Base-by-base conservation (phyloP, 2,113 vertebrate species). In the Ctenomys sociabilis region DNA sequence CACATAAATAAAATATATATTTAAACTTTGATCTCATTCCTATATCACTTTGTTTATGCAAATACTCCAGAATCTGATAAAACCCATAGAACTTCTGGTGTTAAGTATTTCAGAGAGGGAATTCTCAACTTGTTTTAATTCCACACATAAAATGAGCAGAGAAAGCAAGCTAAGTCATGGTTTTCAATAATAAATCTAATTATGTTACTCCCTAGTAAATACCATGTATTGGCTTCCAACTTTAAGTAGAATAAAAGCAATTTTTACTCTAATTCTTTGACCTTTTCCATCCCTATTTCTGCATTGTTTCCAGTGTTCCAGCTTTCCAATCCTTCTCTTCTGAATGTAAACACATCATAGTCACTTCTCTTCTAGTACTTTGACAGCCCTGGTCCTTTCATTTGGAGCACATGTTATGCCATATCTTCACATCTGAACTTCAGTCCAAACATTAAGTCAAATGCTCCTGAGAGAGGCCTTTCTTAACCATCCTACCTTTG, bases 161-260 rank as follows among this genome's bases (percentile, higher is more conserved):
- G 40, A 85, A 82, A 87, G 14, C 9, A 84, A 93, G 14, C 26
- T n/a, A 21, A 80, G 40, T 43, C 37, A 61, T 68, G 24, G 66
- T 35, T 14, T 68, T 61, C 28, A 75, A 2, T 49, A 64, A 89
- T 73, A 92, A 92, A 88, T 59, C 66, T 70, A 49, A 90, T 63
- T 49, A 77, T 73, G 16, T 70, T 78, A 64, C 11, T 7, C 11
- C 10, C 43, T 88, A 78, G 13, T 43, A 80, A 77, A 91, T 72
- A 83, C 17, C 24, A 49, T 63, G 35, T 40, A 70, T 24, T 78
- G 43, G 12, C 54, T 91, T 84, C 43, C 43, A 90, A 68, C 3
- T 84, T 91, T 35, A 92, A 45, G 24, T 82, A 85, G 59, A 68
- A 89, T 89, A 7, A 92, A 85, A 85, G 37, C 64, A 64, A 86